A percentile compares a stretch with the other conserved stretches of the same genome.
Evolutionary conservation across 2,888 invertebrate genomes (phyloP).

Genomic region (Lobophora halterata): DNA sequence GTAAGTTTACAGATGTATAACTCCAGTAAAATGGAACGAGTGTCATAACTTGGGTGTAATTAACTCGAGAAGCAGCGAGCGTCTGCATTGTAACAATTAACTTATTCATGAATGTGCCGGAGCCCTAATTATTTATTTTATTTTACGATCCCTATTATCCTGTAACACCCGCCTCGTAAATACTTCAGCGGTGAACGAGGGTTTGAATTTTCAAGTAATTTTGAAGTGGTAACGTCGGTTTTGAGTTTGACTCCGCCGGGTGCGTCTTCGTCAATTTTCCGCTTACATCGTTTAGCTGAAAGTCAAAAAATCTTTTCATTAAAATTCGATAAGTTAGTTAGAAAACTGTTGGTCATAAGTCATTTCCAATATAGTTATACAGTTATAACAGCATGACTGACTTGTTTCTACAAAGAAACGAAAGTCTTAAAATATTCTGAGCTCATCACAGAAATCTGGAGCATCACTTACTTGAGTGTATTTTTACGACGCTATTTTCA

Average conservation of each 20-base stretch:
- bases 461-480: slow-evolving; percentile 2
- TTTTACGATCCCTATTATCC: slow-evolving; percentile 75
- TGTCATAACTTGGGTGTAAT: slow-evolving; percentile 34
- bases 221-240: slow-evolving; percentile 36
- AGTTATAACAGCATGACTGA: too few relatives aligned
- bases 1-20: slow-evolving; percentile 35
- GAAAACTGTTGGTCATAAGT: slow-evolving; percentile 12
- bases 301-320: slow-evolving; percentile 20
- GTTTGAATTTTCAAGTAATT: slow-evolving; percentile 49
- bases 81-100: slow-evolving; percentile 65
- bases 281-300: slow-evolving; percentile 18
- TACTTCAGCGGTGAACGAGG: slow-evolving; percentile 56
- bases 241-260: slow-evolving; percentile 31
- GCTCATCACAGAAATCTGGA: not conserved
- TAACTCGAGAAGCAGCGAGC: slow-evolving; percentile 30
- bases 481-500: slow-evolving; percentile 14
- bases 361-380: slow-evolving; percentile 6
- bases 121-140: slow-evolving; percentile 76
- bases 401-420: too few relatives aligned
- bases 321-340: slow-evolving; percentile 18
- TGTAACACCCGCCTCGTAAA: slow-evolving; percentile 66
- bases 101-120: slow-evolving; percentile 72
- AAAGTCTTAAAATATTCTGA: not conserved
- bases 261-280: slow-evolving; percentile 21
- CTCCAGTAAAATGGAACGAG: slow-evolving; percentile 29